Evolutionary conservation across 2,888 invertebrate genomes (phyloP), one percentile per base, ranked within the genome.

Genomic region (Pardosa pseudoannulata): DNA sequence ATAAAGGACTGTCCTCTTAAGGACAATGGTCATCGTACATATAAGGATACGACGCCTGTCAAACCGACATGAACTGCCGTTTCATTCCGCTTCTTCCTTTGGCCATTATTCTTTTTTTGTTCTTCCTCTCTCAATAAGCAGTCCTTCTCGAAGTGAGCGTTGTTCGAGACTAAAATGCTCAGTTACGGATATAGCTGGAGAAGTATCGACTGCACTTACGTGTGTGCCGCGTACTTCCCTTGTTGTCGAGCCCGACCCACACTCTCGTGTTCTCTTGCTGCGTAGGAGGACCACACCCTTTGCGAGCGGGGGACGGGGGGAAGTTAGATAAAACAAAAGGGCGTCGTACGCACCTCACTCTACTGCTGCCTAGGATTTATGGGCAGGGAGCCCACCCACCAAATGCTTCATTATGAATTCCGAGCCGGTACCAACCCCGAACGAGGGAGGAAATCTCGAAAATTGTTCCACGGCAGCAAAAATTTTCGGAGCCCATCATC

Each of bases 391-490:
- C 82, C 82, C 71, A 65, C 78, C 80, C 80, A 65, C 80, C 65
- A 46, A n/a, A 62, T 29, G 65, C 39, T 56, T 85, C 83, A 85
- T 85, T 73, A 85, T 16, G 78, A 39, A 85, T 85, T 85, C 83
- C 29, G 39, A 72, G 73, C 83, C 32, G 13, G 56, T 23, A 23
- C 56, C 56, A 56, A 16, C 56, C 56, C 19, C 16, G 11, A n/a
- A n/a, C n/a, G n/a, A n/a, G n/a, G n/a, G n/a, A 46, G 16, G 2
- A 2, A 6, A 13, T 16, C 13, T 46, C 46, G 56, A 13, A n/a
- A 46, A 13, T 23, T 16, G 32, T 67, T 67, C 31, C 29, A n/a
- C n/a, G 36, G 36, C 36, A 7, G 36, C 36, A 36, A 36, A 36
- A 36, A 5, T 36, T 9, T 9, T 36, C 36, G 9, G 36, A 36